Conservation (phyloP, 2,888 invertebrate genomes). For the Agriopis leucophaearia region DNA sequence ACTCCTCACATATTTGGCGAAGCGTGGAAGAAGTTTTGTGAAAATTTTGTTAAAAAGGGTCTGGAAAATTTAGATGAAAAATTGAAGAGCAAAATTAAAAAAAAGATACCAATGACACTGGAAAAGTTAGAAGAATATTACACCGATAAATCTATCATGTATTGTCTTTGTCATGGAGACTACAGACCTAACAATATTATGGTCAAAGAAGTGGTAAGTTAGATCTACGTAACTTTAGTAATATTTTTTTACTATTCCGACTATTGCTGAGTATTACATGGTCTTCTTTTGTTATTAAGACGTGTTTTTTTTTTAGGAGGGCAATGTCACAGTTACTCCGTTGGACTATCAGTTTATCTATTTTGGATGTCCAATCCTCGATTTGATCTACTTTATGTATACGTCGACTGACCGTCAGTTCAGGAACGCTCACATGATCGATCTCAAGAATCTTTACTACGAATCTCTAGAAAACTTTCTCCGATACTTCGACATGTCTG, state of each 20-base stretch:
- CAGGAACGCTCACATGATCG: conserved; percentile 51
- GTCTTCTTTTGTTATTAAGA: neutral
- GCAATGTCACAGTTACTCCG: conserved; percentile 48
- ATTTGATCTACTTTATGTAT: conserved; percentile 44
- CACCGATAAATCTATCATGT: conserved; percentile 45
- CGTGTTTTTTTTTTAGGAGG: conserved; percentile 46
- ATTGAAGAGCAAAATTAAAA: conserved; percentile 47
- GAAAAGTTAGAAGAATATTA: conserved; percentile 51
- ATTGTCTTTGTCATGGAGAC: conserved; percentile 69
- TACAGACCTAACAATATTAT: conserved; percentile 70
- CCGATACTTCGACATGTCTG: conserved; percentile 55
- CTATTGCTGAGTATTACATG: too few species aligned
- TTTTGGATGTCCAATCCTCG: conserved; percentile 48
- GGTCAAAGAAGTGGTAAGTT: conserved; percentile 62
- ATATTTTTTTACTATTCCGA: neutral
- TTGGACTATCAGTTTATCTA: conserved; percentile 57
- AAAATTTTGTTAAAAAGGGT: conserved; percentile 47
- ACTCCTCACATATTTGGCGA: conserved; percentile 48
- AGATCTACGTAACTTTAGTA: neutral
- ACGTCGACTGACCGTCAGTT: conserved; percentile 40
- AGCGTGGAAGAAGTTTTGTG: conserved; percentile 49
- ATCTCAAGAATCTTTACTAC: conserved; percentile 51
- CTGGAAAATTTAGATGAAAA: conserved; percentile 48
- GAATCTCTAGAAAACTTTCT: conserved; percentile 29
- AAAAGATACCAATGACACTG: conserved; percentile 42